A percentile compares a stretch with the other conserved stretches of the same genome.
Evolutionary conservation across 64 coral and sea anemone species (phyloP).

Genomic region (Pachyseris speciosa): DNA sequence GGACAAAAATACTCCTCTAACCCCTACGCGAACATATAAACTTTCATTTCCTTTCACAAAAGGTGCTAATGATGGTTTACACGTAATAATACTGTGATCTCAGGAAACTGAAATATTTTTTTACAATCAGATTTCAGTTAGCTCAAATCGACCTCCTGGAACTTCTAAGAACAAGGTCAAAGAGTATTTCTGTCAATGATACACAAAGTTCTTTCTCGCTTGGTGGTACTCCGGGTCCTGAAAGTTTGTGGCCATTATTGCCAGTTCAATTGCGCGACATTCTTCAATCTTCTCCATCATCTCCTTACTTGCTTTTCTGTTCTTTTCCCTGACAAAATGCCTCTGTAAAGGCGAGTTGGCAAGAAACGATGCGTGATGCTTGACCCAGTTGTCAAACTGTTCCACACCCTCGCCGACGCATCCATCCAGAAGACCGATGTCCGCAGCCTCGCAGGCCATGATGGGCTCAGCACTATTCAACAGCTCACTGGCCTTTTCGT

Average conservation of each 20-base stretch:
- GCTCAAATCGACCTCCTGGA: too few relatives aligned
- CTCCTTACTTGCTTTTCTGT: constrained; percentile 5
- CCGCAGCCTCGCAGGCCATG: constrained; percentile 1
- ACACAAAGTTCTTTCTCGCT: constrained; percentile 67
- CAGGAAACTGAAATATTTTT: too few relatives aligned
- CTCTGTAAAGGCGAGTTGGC: constrained; percentile 6
- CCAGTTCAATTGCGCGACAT: constrained; percentile 34
- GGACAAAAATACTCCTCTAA: too few relatives aligned
- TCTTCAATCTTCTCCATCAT: constrained; percentile 39
- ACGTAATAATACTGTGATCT: too few relatives aligned
- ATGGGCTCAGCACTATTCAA: constrained; percentile 39
- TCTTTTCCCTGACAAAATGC: constrained; percentile 22
- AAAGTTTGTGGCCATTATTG: constrained; percentile 58
- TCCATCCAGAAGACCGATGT: constrained; percentile 47
- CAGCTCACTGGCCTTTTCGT: constrained; percentile 34
- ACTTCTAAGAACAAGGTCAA: too few relatives aligned
- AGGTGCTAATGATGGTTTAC: too few relatives aligned
- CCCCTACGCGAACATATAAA: too few relatives aligned
- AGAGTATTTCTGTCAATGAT: too few relatives aligned
- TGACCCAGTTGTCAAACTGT: constrained; percentile 33
- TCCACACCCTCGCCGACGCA: not conserved
- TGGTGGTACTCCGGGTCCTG: constrained; percentile 48
- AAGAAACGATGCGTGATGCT: constrained; percentile 32
- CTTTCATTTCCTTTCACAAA: too few relatives aligned
- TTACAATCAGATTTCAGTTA: too few relatives aligned